These are phyloP conservation scores for Euspilapteryx auroguttella DNA, from an alignment of 2,888 invertebrate genomes.

Conservation along the genomic window DNA sequence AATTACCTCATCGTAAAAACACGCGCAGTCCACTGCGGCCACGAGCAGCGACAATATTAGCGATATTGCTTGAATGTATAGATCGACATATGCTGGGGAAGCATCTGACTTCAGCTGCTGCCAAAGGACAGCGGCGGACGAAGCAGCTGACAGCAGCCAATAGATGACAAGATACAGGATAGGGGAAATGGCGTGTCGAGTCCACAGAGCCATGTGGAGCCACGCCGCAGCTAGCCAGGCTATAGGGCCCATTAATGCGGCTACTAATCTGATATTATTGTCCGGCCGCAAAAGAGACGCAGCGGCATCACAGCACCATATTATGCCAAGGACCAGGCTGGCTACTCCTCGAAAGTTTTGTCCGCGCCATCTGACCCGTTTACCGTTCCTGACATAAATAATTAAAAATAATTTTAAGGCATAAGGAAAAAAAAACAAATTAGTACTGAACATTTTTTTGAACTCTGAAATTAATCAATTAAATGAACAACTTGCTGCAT, in stretches of 20 bases:
- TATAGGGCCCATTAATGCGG: slow-evolving; percentile 28
- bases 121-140: slow-evolving; percentile 27
- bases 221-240: slow-evolving; percentile 43
- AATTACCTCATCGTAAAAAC: slow-evolving; percentile 52
- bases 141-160: slow-evolving; percentile 33
- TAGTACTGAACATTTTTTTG: too few relatives aligned
- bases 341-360: slow-evolving; percentile 36
- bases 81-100: slow-evolving; percentile 18
- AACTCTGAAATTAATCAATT: too few relatives aligned
- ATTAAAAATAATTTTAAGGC: too few relatives aligned
- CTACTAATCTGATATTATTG: slow-evolving; percentile 25
- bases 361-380: slow-evolving; percentile 24
- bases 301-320: slow-evolving; percentile 34
- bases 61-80: slow-evolving; percentile 29
- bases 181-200: slow-evolving; percentile 34
- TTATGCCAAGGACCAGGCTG: slow-evolving; percentile 23
- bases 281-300: slow-evolving; percentile 24
- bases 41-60: slow-evolving; percentile 24
- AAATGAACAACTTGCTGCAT: too few relatives aligned
- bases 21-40: slow-evolving; percentile 31
- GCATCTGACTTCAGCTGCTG: slow-evolving; percentile 16
- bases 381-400: slow-evolving; percentile 12
- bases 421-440: too few relatives aligned
- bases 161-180: slow-evolving; percentile 45
- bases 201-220: slow-evolving; percentile 39